These are phyloP conservation scores for Bruchidius siliquastri DNA, from an alignment of 2,888 invertebrate species.

Conservation along the genomic window DNA sequence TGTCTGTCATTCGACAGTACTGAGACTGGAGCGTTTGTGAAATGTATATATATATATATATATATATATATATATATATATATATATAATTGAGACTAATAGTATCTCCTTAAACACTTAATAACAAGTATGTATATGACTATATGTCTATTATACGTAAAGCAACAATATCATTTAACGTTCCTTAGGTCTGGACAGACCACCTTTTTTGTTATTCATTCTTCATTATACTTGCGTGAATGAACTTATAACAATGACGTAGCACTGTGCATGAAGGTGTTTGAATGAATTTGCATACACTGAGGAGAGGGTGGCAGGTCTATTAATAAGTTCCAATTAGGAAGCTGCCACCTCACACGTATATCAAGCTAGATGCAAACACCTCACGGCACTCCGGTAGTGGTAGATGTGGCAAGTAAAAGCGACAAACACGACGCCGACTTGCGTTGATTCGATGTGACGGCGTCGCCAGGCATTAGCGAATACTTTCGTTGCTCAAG, in stretches of 20 bases:
- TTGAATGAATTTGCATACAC: neutral
- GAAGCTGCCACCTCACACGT: neutral
- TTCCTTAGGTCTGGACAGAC: too few relatives aligned
- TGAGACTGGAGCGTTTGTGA: too few relatives aligned
- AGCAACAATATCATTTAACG: too few relatives aligned
- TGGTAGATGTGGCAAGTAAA: neutral
- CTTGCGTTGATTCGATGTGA: slow-evolving; percentile 31
- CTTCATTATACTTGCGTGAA: neutral
- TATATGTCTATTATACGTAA: too few relatives aligned
- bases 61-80: too few relatives aligned
- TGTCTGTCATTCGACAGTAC: too few relatives aligned
- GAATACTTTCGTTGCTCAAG: neutral
- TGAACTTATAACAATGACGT: neutral
- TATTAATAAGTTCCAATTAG: neutral
- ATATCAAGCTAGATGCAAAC: neutral
- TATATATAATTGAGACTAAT: too few relatives aligned
- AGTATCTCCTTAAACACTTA: too few relatives aligned
- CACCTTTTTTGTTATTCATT: neutral
- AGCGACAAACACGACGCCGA: slow-evolving; percentile 8
- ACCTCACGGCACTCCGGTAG: neutral
- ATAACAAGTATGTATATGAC: too few relatives aligned
- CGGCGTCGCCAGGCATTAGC: slow-evolving; percentile 30
- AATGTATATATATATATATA: too few relatives aligned
- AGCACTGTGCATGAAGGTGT: neutral
- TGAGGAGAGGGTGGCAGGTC: neutral